phyloP scores from a whole-genome alignment of 2,797 vertebrate genomes.

The Phylloscopus collybita region DNA sequence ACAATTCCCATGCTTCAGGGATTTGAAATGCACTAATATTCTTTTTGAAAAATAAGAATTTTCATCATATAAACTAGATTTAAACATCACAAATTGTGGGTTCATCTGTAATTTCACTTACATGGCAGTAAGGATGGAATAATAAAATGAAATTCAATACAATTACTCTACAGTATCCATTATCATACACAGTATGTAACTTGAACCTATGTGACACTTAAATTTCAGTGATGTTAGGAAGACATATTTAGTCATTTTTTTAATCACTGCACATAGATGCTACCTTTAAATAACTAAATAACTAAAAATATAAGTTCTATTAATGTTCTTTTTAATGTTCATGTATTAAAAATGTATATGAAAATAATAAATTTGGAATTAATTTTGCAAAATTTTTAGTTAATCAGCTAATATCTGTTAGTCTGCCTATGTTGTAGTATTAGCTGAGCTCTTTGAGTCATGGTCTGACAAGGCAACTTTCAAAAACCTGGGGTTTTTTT shows the following conservation, averaged over 20 bases:
- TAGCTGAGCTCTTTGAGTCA: background rate
- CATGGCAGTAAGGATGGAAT: background rate
- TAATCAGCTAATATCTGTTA: background rate
- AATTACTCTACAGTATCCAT: background rate
- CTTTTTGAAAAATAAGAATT: background rate
- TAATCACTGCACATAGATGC: background rate
- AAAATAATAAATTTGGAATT: background rate
- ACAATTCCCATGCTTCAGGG: background rate
- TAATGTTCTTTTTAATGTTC: background rate
- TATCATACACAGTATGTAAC: background rate
- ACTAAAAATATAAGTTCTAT: background rate
- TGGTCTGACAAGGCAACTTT: background rate
- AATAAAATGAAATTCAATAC: background rate
- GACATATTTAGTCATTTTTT: background rate
- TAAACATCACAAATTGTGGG: background rate
- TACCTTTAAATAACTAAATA: background rate
- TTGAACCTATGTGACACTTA: background rate
- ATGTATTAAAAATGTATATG: background rate
- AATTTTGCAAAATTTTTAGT: background rate
- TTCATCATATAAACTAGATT: background rate
- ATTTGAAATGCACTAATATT: background rate
- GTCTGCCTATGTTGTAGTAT: background rate
- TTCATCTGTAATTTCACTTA: background rate
- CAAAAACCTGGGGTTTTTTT: accelerated
- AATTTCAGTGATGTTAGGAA: background rate